Evolutionary conservation across 35 echinoderm and acorn worm species (phyloP), one percentile per base, ranked within the genome.

Genomic region (Stichopus chloronotus): DNA sequence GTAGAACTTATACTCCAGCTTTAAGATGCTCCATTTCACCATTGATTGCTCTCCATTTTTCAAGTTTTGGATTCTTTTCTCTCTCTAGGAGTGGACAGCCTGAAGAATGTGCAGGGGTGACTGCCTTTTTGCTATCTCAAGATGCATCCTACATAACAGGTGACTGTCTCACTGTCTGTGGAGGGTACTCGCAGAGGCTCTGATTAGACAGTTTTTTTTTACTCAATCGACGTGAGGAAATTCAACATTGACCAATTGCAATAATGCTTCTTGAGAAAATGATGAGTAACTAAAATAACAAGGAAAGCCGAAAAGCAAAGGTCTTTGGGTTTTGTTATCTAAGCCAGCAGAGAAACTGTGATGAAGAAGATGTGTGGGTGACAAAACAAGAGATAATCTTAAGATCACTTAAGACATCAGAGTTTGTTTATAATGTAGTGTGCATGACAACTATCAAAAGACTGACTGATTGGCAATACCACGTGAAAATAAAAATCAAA

Each of bases 141-240:
- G 89, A 91, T 91, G 89, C 89, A 55, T 91, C 89, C 6, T 91
- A 78, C 55, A 56, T 91, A 52, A 91, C 89, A 5, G 89, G 89
- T 17, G 89, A 91, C 58, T 78, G 69, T 30, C 25, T 91, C 52
- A 76, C 89, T 25, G 25, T 91, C 5, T 91, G 89, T 91, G 89
- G 89, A 58, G 89, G 89, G 7, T 88, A 88, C 12, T 25, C 59
- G 5, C 86, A 88, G 8, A 68, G 86, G 43, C 56, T 88, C 56
- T 88, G 55, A 84, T 20, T 55, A 10, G 20, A 72, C 14, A 43
- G 30, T 43, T 43, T 43, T 43, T 43, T 43, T 43, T 43, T 43
- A 43, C 30, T 43, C 30, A 43, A 43, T 43, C 0, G 30, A 43
- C 30, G 3, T 43, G 30, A 43, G 30, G 30, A 43, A 43, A 43